A percentile compares a stretch with the other conserved stretches of the same genome.
Conservation (phyloP, 2,797 vertebrate genomes). For the Mastacembelus armatus region DNA sequence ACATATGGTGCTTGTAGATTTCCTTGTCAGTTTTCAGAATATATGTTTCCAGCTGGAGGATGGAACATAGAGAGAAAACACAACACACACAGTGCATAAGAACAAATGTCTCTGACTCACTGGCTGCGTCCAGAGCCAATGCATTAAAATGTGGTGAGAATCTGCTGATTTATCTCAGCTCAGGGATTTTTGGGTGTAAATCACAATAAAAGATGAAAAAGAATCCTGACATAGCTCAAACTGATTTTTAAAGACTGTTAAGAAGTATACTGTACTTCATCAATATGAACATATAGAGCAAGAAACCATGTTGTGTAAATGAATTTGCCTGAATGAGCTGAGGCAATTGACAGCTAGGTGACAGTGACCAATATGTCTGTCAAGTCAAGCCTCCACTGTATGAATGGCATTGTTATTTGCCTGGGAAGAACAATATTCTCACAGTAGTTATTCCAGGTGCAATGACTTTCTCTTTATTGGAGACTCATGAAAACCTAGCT, state of each 20-base stretch:
- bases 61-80: not conserved
- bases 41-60: not conserved
- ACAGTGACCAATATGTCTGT: conserved; percentile 59
- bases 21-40: conserved; percentile 21
- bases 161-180: conserved; percentile 20
- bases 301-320: not conserved
- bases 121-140: conserved; percentile 5
- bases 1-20: conserved; percentile 46
- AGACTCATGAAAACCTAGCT: conserved; percentile 63
- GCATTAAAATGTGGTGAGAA: conserved; percentile 23
- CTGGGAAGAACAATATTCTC: conserved; percentile 56
- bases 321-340: conserved; percentile 17
- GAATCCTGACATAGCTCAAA: not conserved
- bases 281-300: conserved; percentile 4
- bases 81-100: not conserved
- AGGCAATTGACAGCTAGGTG: conserved; percentile 35
- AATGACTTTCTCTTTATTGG: conserved; percentile 62
- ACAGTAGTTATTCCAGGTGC: conserved; percentile 50
- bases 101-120: conserved; percentile 41
- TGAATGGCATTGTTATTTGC: conserved; percentile 51
- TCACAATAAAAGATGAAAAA: no score
- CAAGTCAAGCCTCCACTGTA: conserved; percentile 33
- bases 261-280: not conserved
- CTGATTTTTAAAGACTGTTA: not conserved
- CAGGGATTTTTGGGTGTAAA: no score